Evolutionary conservation across 2,888 invertebrate species (phyloP).

Genomic region (Hipparchia sbordonii): DNA sequence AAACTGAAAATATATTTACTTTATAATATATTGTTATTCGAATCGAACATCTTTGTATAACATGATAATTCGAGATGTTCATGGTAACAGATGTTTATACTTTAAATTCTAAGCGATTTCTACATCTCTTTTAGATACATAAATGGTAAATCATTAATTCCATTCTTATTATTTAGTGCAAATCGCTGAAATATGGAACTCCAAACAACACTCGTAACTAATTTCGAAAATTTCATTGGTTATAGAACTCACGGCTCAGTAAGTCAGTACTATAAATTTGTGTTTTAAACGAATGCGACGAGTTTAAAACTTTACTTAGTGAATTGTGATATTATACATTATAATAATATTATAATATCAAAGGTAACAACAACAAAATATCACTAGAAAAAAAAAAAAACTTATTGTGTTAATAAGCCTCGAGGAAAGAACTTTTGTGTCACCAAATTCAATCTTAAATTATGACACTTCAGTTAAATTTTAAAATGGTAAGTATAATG

Average conservation of each 20-base stretch:
- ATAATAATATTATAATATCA: not conserved
- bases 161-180: not conserved
- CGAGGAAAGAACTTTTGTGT: not conserved
- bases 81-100: no score
- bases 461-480: not conserved
- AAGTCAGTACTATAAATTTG: not conserved
- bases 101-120: no score
- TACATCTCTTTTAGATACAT: no score
- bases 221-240: slow-evolving; percentile 3
- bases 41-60: no score
- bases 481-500: not conserved
- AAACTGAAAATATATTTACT: no score
- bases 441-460: not conserved
- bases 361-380: slow-evolving; percentile 10
- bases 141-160: no score
- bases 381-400: not conserved
- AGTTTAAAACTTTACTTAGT: slow-evolving; percentile 10
- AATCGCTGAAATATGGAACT: not conserved
- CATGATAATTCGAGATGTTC: no score
- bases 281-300: slow-evolving; percentile 1
- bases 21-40: no score
- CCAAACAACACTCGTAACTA: not conserved
- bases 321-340: not conserved
- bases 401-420: not conserved
- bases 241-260: not conserved